Base-by-base conservation (phyloP, 2,888 invertebrate species). In the Ennomos fuscantarius region DNA sequence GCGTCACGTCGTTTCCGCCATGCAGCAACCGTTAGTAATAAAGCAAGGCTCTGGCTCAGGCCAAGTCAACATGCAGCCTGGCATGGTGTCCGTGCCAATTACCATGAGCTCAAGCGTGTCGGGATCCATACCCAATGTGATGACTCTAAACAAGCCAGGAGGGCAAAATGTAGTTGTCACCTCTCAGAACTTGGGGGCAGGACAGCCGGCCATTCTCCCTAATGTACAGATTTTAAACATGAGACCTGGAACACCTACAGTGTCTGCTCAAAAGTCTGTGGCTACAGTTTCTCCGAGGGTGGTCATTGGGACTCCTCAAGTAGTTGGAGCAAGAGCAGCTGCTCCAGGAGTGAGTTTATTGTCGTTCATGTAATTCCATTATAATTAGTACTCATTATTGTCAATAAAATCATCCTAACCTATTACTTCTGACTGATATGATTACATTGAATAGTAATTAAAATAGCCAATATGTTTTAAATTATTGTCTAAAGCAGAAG, bases 141-240 rank as follows among this genome's bases (percentile, higher is more conserved):
- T 95, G 90, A 94, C 94, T 67, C 86, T 95, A 79, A 93, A 94
- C 73, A 95, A 95, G 86, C 91, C 91, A 62, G 86, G 89, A 66
- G 90, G 87, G 55, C 93, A 92, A 69, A 90, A 88, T 73, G 89
- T 89, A 8, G 90, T 93, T 24, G 93, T 93, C 65, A 93, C 94
- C 63, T 92, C 94, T 72, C 94, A 94, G 77, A 93, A 93, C 70
- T 83, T 94, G 66, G 93, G 95, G 62, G 93, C 93, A 70, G 93
- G 89, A 61, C 94, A 95, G 72, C 94, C 94, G 68, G 92, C 93
- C 6, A 93, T 94, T 57, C 86, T 95, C 66, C 95, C 95, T 54
- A 96, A 96, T 89, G 96, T 97, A 76, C 96, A 96, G 88, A 96
- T 97, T 79, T 93, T 97, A 71, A 97, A 97, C 86, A 96, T 96